Conservation (phyloP, 2,888 invertebrate species). For the Idaea dimidiata region DNA sequence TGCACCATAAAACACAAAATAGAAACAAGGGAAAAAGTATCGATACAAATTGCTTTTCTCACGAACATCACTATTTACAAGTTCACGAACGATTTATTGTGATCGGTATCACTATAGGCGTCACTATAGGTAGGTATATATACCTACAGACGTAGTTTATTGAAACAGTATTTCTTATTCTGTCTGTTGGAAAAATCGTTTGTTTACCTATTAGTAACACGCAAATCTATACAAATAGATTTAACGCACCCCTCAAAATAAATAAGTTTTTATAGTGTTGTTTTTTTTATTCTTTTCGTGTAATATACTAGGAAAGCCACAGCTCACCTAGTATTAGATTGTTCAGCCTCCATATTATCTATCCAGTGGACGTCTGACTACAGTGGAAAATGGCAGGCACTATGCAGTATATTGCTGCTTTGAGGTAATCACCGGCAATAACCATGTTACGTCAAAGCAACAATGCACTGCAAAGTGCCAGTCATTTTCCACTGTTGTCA, state of each 20-base stretch:
- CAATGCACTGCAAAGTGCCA: too few relatives aligned
- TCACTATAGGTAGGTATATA: neutral
- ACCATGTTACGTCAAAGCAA: too few relatives aligned
- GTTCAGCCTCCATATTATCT: too few relatives aligned
- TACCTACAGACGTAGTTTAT: neutral
- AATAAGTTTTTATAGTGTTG: neutral
- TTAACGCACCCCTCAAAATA: neutral
- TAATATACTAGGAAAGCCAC: too few relatives aligned
- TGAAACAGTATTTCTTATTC: slow-evolving; percentile 1
- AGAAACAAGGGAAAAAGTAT: neutral
- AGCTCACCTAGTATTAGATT: too few relatives aligned
- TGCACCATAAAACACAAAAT: too few relatives aligned
- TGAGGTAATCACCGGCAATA: too few relatives aligned
- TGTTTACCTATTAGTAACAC: neutral
- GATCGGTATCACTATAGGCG: neutral
- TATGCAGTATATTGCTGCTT: too few relatives aligned
- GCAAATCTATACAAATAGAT: neutral
- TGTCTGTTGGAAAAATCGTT: neutral
- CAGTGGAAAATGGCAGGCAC: too few relatives aligned
- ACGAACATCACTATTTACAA: neutral
- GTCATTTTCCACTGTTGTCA: too few relatives aligned
- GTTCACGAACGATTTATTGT: neutral
- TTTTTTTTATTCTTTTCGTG: too few relatives aligned
- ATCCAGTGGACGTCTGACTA: too few relatives aligned
- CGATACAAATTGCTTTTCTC: neutral